phyloP scores from a whole-genome alignment of 2,113 vertebrate genomes.

The Theristicus caerulescens region DNA sequence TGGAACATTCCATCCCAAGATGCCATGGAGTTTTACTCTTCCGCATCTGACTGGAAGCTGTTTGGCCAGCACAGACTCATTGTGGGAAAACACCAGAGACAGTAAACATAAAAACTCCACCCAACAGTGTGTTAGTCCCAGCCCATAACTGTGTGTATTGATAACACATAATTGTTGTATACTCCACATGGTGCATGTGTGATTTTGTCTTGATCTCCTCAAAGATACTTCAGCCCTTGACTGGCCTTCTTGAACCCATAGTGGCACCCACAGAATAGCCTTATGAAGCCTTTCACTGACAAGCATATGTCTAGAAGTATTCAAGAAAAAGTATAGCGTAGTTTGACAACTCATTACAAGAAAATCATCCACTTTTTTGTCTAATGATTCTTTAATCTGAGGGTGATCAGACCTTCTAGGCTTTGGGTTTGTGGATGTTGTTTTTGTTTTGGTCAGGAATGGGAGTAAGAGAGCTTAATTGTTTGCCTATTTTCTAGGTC shows the following conservation, averaged over 20 bases:
- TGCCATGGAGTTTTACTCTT: neutral
- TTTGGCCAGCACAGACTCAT: neutral
- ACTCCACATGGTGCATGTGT: neutral
- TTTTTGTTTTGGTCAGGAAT: neutral
- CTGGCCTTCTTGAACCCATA: neutral
- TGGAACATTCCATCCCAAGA: neutral
- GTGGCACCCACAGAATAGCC: neutral
- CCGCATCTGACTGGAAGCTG: neutral
- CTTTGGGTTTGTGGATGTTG: neutral
- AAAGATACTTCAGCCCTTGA: neutral
- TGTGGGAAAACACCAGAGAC: neutral
- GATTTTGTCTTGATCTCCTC: neutral
- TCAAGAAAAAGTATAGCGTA: neutral
- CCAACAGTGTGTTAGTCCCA: neutral
- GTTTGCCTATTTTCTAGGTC: neutral
- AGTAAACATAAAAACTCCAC: neutral
- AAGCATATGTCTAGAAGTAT: accelerated
- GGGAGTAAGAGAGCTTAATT: neutral
- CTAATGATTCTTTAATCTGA: neutral
- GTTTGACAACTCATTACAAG: neutral
- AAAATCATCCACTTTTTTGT: neutral
- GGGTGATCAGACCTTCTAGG: neutral
- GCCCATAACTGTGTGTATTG: neutral
- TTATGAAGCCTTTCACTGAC: neutral
- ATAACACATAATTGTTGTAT: neutral